Evolutionary conservation across 2,888 invertebrate species (phyloP).

Genomic region (Antheraea yamamai): DNA sequence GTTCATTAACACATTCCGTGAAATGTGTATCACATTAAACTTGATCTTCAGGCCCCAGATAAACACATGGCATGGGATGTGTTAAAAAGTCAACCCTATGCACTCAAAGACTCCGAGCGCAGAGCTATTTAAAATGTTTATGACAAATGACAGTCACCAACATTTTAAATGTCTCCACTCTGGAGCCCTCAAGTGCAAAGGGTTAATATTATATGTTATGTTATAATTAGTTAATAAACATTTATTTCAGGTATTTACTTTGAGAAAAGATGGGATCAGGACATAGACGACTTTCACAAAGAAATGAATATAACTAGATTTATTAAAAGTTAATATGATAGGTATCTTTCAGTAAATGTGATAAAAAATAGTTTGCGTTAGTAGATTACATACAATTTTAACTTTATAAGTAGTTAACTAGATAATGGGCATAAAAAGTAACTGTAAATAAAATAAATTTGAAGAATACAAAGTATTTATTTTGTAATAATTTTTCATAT

Average conservation of each 20-base stretch:
- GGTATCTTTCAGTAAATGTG: neutral
- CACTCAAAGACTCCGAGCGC: no score
- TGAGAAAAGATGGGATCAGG: constrained; percentile 96
- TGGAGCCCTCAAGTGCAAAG: no score
- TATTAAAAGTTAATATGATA: constrained; percentile 42
- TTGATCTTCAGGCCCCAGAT: no score
- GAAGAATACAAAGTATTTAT: constrained; percentile 1
- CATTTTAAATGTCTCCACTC: no score
- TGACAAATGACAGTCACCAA: no score
- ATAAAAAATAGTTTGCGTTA: neutral
- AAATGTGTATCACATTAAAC: no score
- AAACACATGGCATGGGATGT: no score
- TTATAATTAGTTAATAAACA: constrained; percentile 15
- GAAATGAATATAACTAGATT: constrained; percentile 89
- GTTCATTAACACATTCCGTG: no score
- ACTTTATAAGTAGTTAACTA: neutral
- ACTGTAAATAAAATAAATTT: constrained; percentile 16
- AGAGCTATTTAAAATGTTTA: no score
- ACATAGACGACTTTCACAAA: constrained; percentile 88
- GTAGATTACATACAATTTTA: no score
- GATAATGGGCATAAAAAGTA: neutral
- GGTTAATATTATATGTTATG: no score
- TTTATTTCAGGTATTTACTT: constrained; percentile 85
- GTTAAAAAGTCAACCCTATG: no score
- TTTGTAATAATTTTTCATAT: constrained; percentile 19